Evolutionary conservation across 2,113 vertebrate species (phyloP).

Genomic region (Ceyx cyanopectus): DNA sequence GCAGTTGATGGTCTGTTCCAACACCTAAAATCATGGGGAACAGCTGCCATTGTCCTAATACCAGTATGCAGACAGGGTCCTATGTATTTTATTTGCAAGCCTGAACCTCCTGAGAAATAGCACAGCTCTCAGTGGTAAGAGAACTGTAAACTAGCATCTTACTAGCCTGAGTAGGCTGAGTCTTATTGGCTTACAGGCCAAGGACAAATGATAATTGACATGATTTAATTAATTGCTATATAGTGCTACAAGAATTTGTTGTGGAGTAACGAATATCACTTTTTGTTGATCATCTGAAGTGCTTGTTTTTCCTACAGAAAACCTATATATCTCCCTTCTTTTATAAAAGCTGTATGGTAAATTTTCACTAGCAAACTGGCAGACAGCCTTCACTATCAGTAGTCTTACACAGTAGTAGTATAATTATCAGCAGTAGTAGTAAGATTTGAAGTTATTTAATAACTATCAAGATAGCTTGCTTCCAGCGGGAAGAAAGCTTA

Average conservation of each 20-base stretch:
- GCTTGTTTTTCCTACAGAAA: background rate
- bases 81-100: background rate
- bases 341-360: background rate
- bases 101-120: background rate
- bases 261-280: accelerated
- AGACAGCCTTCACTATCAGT: background rate
- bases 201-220: background rate
- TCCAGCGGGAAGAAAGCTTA: background rate
- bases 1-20: background rate
- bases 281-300: background rate
- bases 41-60: background rate
- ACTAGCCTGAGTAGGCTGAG: background rate
- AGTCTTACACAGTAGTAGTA: background rate
- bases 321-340: background rate
- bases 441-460: background rate
- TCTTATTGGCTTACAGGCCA: background rate
- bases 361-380: background rate
- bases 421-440: background rate
- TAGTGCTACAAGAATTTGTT: background rate
- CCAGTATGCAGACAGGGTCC: background rate
- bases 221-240: background rate
- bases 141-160: background rate
- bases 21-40: background rate
- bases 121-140: background rate
- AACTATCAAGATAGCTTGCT: background rate